Percentiles rank a stretch among this genome's conserved stretches.
Conservation (phyloP, 2,113 vertebrate species). For the Cochlearius cochlearius region DNA sequence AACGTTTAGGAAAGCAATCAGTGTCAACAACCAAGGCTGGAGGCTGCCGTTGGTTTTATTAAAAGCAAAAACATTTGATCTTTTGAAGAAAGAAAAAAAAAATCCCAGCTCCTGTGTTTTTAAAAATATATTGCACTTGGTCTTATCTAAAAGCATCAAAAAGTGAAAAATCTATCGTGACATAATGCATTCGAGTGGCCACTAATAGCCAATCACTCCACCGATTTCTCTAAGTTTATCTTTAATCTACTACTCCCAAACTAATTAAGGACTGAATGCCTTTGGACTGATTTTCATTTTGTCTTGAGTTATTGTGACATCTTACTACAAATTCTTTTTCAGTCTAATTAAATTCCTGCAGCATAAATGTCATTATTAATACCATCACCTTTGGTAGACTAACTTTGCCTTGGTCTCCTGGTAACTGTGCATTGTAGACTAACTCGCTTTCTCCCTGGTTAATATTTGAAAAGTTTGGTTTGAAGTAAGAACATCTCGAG, state of each 20-base stretch:
- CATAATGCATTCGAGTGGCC: neutral
- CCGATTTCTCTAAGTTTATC: conserved; percentile 25
- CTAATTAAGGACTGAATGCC: conserved; percentile 42
- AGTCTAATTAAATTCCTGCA: conserved; percentile 61
- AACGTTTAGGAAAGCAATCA: neutral
- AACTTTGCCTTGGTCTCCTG: conserved; percentile 4
- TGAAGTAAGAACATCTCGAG: neutral
- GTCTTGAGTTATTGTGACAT: conserved; percentile 51
- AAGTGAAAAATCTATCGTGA: conserved; percentile 20
- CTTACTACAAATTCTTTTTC: conserved; percentile 41
- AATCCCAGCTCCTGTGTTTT: neutral
- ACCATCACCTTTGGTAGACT: conserved; percentile 24
- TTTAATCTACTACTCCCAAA: conserved; percentile 43
- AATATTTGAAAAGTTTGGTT: neutral
- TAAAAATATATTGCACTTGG: neutral
- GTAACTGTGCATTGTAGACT: neutral
- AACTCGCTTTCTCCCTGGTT: neutral
- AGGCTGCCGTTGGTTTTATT: neutral
- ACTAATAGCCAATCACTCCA: conserved; percentile 12
- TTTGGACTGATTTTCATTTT: conserved; percentile 48
- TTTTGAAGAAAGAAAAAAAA: neutral
- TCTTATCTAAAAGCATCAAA: neutral
- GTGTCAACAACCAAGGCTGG: neutral
- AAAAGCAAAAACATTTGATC: neutral
- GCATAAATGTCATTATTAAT: conserved; percentile 58